Conservation (phyloP, 92 coral and sea anemone genomes). For the Epizoanthus rinbou region DNA sequence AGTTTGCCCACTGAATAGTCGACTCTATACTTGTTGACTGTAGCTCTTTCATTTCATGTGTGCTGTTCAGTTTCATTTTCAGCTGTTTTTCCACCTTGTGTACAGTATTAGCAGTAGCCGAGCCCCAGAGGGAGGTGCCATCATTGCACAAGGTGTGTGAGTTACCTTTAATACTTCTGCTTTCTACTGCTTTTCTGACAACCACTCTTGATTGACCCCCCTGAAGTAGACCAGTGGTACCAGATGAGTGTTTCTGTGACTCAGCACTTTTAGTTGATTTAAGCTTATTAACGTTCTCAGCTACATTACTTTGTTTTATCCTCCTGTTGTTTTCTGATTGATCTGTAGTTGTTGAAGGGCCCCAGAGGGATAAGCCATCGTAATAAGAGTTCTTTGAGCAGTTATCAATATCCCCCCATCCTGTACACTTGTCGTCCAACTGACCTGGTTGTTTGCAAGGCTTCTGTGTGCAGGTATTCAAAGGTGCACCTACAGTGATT, state of each 20-base stretch:
- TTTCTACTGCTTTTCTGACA: too few relatives aligned
- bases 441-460: too few relatives aligned
- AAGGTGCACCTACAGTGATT: not conserved
- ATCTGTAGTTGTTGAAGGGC: too few relatives aligned
- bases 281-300: conserved; percentile 61
- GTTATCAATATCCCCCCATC: too few relatives aligned
- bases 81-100: not conserved
- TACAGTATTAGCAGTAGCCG: not conserved
- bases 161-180: too few relatives aligned
- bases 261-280: conserved; percentile 73
- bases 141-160: too few relatives aligned
- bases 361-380: too few relatives aligned
- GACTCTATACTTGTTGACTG: conserved; percentile 30
- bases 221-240: conserved; percentile 32
- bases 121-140: not conserved
- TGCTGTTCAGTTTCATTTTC: not conserved
- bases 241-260: conserved; percentile 54
- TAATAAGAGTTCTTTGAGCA: too few relatives aligned
- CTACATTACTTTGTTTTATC: conserved; percentile 61
- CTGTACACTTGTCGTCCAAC: too few relatives aligned
- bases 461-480: too few relatives aligned
- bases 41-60: not conserved
- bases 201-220: too few relatives aligned
- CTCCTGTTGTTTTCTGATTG: too few relatives aligned
- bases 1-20: conserved; percentile 73